Conservation (phyloP, 2,113 vertebrate genomes). For the Spilogale gracilis region DNA sequence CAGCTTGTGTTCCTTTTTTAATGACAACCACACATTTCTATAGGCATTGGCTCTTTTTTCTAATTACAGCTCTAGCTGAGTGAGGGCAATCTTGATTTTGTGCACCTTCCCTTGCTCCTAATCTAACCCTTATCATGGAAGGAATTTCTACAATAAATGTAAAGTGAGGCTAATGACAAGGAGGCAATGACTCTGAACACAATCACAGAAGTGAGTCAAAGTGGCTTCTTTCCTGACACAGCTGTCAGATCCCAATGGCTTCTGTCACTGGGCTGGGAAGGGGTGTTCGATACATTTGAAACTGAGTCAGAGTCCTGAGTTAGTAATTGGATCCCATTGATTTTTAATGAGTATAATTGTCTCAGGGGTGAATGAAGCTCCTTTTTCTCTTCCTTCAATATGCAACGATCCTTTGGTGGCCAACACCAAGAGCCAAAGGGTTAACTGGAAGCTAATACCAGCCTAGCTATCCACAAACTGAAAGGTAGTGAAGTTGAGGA, state of each 20-base stretch:
- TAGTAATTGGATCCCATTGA: slow-evolving; percentile 73
- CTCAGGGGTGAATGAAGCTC: slow-evolving; percentile 45
- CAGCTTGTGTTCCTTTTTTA: neutral
- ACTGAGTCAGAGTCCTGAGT: neutral
- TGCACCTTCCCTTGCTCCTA: neutral
- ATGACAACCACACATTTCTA: neutral
- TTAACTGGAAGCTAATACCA: slow-evolving; percentile 71
- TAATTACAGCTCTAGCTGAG: neutral
- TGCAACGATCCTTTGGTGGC: neutral
- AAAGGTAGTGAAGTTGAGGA: slow-evolving; percentile 32
- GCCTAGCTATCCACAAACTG: slow-evolving; percentile 55
- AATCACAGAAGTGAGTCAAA: neutral
- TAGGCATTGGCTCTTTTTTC: neutral
- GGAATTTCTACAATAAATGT: neutral
- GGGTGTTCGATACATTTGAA: neutral
- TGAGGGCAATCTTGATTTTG: neutral
- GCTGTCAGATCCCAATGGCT: neutral
- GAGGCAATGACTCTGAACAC: neutral
- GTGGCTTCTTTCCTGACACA: neutral
- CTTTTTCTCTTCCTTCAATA: neutral
- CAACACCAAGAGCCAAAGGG: slow-evolving; percentile 14
- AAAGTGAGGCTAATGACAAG: neutral
- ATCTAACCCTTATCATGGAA: neutral
- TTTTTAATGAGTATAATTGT: slow-evolving; percentile 82
- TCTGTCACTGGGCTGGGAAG: slow-evolving; percentile 13